Base-by-base conservation (phyloP, 2,888 invertebrate species). In the Drosophila koepferae region DNA sequence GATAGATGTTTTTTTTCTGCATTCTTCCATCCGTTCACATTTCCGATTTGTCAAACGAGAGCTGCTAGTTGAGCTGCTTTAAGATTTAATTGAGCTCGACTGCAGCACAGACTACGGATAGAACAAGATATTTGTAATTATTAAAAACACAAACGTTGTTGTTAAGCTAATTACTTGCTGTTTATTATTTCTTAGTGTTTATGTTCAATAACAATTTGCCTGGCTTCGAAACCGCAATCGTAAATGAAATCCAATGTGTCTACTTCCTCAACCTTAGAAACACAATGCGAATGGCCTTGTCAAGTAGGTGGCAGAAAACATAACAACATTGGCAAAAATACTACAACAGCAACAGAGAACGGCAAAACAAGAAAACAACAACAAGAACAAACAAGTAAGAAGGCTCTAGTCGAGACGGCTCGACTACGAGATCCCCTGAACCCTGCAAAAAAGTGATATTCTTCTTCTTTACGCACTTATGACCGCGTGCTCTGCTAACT, bases 211-310 rank as follows among this genome's bases (percentile, higher is more conserved):
- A 54, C 56, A 63, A 66, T 61, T 73, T 43, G 62, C 53, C 49
- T 54, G 53, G 38, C 49, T 41, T 34, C 0, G 28, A 49, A 51
- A 70, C 77, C 77, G 74, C 77, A 77, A 61, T 46, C 58, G 63
- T 56, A 59, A 63, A 63, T 67, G 68, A 54, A 77, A 78, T 74
- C 44, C 60, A 74, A 77, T 78, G 63, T 67, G 61, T 48, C 41
- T 43, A 85, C 82, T 82, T 82, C 82, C 85, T 82, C 62, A 63
- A 76, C 53, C 51, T 54, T 41, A 51, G 36, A 53, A 20, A 51
- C 56, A 63, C 70, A 61, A 63, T 68, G 63, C 65, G 63, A 66
- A 54, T 77, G 72, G 79, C 86, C 83, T 83, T 83, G 86, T 61
- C 67, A n/a, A 71, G 51, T 72, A 68, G 79, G 65, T 63, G 55